Base-by-base conservation (phyloP, 2,113 vertebrate genomes). In the Istiophorus platypterus region DNA sequence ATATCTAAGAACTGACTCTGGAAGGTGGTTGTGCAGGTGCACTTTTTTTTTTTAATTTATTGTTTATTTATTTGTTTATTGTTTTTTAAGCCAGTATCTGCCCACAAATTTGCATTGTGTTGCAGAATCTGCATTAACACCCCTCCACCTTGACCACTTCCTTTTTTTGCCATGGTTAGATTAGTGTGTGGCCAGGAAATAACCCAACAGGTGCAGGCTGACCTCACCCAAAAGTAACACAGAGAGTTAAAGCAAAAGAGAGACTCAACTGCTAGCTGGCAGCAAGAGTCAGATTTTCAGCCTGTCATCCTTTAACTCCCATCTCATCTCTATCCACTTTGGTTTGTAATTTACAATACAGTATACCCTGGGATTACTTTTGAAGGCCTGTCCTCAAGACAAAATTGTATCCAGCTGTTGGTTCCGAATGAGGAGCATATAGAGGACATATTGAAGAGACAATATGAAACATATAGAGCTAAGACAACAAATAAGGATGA, bases 391-490 rank as follows among this genome's bases (percentile, higher is more conserved):
- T 4, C 39, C 80, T 49, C 27, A 63, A 42, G 59, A 81, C 73
- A 73, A 31, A 2, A 27, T 74, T 58, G 47, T 11, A 68, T 74
- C 68, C 80, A 84, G 84, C 84, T 84, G 69, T 57, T 89, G 59
- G 58, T 61, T 73, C 69, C 52, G 26, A 68, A 69, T 37, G 6
- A 26, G 9, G 29, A 29, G n/a, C 71, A 67, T 56, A 34, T 66
- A 59, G 42, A 34, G 7, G 14, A 72, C 67, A 73, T 34, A 67
- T 56, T 79, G 24, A 56, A 31, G 54, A 58, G 22, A 62, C 10
- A 62, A 18, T 22, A 45, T 37, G 22, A 64, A 39, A 58, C 27
- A 27, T 64, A 51, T 13, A 39, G 1, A 3, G 0, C 26, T 51
- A 29, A 17, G 24, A 57, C 61, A 47, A 20, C 26, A 84, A 76